Evolutionary conservation across 2,797 vertebrate species (phyloP), one percentile per base, ranked within the genome.

Genomic region (Onychomys torridus): DNA sequence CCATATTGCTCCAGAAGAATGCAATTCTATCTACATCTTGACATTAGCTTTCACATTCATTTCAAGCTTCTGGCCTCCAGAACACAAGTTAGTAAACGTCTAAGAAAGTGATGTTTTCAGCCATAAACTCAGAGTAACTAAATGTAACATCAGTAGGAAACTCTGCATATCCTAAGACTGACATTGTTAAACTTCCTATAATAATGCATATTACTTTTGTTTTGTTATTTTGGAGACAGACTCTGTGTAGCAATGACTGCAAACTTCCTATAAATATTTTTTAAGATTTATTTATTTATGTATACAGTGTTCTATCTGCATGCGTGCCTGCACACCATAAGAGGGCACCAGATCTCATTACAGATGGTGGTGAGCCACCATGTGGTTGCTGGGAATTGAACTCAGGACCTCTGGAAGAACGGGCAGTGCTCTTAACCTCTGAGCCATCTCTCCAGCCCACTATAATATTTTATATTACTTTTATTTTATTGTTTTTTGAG

Each of bases 161-260:
- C 59, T 79, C 93, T 81, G 76, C 1, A 87, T 19, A 86, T 61
- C 17, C 0, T 86, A 82, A 92, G 32, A 61, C 61, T 71, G 57
- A 89, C 46, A 55, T 87, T 93, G 93, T 63, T 83, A 81, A 93
- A 95, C 61, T 90, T 92, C 79, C 52, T 93, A 3, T n/a, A 88
- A 61, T 63, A 67, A 61, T 78, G 91, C 43, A 34, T 71, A 78
- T 89, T 73, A 78, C 49, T 91, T 85, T 61, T 34, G 57, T 43
- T 82, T 43, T 63, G 32, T 34, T 65, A 61, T 49, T 67, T 85
- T 85, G 5, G 2, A 65, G 29, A 84, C 10, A 84, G 40, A 21
- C 40, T 84, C 43, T 67, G 43, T 46, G 59, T 37, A 59, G 78
- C 52, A 21, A n/a, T 79, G 19, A 32, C 49, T 79, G 17, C 16